phyloP scores from a whole-genome alignment of 2,113 vertebrate genomes.

The Pluvialis apricaria region DNA sequence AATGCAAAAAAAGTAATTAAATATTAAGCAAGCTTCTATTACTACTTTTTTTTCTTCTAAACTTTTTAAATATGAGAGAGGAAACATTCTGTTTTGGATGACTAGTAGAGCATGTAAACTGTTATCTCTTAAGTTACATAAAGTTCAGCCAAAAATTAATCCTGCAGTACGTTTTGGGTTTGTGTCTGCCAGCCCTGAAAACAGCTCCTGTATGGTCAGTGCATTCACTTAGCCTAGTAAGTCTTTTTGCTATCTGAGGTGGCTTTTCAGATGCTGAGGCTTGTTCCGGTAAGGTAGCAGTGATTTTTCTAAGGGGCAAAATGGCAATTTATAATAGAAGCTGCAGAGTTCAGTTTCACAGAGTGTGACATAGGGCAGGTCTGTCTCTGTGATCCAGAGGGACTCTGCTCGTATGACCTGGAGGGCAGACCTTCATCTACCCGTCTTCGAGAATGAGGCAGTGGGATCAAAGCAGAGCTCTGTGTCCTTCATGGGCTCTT shows the following conservation, averaged over 20 bases:
- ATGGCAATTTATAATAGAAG: background rate
- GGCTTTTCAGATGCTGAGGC: background rate
- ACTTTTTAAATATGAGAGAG: background rate
- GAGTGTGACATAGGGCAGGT: background rate
- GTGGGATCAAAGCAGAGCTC: conserved; percentile 2
- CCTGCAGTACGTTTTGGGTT: background rate
- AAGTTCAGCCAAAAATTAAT: background rate
- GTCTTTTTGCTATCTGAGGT: background rate
- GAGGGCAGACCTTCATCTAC: background rate
- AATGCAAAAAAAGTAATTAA: background rate
- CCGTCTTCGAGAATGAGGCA: background rate
- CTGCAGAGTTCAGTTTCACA: background rate
- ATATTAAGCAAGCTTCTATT: background rate
- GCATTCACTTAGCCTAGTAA: background rate
- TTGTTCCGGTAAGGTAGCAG: background rate
- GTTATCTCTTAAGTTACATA: background rate
- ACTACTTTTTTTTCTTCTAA: no score
- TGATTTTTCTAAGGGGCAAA: background rate
- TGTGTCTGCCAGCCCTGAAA: background rate
- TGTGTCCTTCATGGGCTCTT: background rate
- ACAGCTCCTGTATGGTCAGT: background rate
- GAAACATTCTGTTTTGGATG: background rate
- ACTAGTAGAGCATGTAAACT: background rate
- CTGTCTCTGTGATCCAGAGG: background rate
- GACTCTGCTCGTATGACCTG: background rate